Evolutionary conservation across 2,113 vertebrate species (phyloP).

Genomic region (Pseudopodoces humilis): DNA sequence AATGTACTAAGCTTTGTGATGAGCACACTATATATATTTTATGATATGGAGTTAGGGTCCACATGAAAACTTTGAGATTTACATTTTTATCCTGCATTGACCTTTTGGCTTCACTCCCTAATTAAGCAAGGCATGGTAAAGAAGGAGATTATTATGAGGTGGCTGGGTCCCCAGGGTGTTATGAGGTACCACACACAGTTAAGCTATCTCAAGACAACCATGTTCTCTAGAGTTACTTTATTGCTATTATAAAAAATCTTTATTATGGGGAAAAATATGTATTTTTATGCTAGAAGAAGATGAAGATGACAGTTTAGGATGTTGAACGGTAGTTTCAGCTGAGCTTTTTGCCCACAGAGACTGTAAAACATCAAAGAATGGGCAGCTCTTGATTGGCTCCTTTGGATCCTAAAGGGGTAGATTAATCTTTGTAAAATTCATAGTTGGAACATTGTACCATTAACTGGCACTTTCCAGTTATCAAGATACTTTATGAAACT

Average conservation of each 20-base stretch:
- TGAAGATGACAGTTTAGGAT: conserved; percentile 80
- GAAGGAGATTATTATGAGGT: conserved; percentile 75
- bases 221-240: conserved; percentile 82
- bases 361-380: conserved; percentile 78
- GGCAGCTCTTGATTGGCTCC: conserved; percentile 69
- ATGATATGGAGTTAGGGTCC: conserved; percentile 71
- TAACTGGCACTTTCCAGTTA: conserved; percentile 81
- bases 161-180: conserved; percentile 73
- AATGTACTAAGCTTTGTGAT: not conserved
- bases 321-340: conserved; percentile 76
- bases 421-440: conserved; percentile 84
- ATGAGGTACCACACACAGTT: conserved; percentile 79
- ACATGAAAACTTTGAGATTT: conserved; percentile 78
- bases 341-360: conserved; percentile 76
- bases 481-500: conserved; percentile 83
- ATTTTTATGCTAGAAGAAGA: conserved; percentile 83
- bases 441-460: conserved; percentile 78
- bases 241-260: conserved; percentile 85
- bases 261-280: conserved; percentile 83
- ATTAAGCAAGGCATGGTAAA: conserved; percentile 77
- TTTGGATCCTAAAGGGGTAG: conserved; percentile 77
- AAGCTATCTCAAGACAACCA: conserved; percentile 84
- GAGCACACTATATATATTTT: conserved; percentile 58
- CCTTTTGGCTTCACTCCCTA: conserved; percentile 81
- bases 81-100: conserved; percentile 76